These are phyloP conservation scores for Papilio aristodemus DNA, from an alignment of 1,140 invertebrate species.

Conservation along the genomic window DNA sequence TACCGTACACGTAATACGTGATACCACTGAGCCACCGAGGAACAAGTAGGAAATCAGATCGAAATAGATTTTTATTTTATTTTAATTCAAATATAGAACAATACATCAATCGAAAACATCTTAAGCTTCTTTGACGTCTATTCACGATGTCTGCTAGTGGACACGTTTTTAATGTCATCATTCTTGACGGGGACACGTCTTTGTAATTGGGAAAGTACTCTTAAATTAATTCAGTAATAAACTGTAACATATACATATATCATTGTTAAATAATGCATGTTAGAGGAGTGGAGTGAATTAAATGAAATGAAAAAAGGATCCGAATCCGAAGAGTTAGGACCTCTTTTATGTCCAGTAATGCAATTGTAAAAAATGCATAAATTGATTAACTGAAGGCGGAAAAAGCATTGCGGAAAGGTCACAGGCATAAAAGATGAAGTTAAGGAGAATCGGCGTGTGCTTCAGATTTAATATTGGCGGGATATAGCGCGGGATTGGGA, in stretches of 20 bases:
- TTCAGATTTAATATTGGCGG: no score
- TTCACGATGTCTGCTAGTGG: slow-evolving; percentile 2
- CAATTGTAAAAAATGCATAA: no score
- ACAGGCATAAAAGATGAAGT: no score
- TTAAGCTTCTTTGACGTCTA: slow-evolving; percentile 7
- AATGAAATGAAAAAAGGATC: neutral
- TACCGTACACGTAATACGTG: no score
- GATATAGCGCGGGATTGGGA: no score
- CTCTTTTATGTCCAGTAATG: no score
- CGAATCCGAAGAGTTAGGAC: no score
- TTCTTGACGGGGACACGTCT: slow-evolving; percentile 21
- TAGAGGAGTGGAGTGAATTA: neutral
- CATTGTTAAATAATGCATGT: neutral
- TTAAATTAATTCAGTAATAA: slow-evolving; percentile 21
- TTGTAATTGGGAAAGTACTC: slow-evolving; percentile 23
- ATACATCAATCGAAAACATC: slow-evolving; percentile 17
- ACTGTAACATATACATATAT: slow-evolving; percentile 20
- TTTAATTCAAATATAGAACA: neutral
- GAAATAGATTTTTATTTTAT: neutral
- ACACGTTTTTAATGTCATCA: slow-evolving; percentile 30
- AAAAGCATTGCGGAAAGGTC: no score
- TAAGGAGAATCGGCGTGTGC: no score
- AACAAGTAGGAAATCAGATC: neutral
- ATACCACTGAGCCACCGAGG: no score
- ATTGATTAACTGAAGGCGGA: no score